Evolutionary conservation across 64 coral and sea anemone species (phyloP).

Genomic region (Stichodactyla mertensii): DNA sequence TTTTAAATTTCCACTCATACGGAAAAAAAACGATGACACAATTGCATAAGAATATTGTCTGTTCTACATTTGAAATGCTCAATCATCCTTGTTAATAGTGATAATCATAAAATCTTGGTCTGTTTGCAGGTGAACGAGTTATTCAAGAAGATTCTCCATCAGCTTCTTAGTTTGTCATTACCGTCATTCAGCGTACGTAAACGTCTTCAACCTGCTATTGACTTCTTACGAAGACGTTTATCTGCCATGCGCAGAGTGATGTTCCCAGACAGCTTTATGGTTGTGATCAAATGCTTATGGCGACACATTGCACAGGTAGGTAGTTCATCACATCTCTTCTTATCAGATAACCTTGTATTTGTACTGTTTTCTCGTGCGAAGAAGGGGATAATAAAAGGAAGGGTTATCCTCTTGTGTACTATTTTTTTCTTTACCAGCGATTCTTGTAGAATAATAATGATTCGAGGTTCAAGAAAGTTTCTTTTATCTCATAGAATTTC

Average conservation of each 20-base stretch:
- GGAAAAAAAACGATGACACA: too few relatives aligned
- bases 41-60: too few relatives aligned
- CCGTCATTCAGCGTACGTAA: slow-evolving; percentile 43
- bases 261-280: slow-evolving; percentile 48
- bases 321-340: neutral
- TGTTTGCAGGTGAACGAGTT: slow-evolving; percentile 60
- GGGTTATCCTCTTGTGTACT: too few relatives aligned
- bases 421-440: neutral
- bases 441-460: too few relatives aligned
- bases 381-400: neutral
- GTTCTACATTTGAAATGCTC: too few relatives aligned
- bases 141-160: slow-evolving; percentile 46
- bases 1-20: too few relatives aligned
- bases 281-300: slow-evolving; percentile 47
- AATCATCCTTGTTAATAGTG: neutral
- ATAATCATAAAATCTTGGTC: neutral
- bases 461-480: too few relatives aligned
- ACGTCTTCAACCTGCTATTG: slow-evolving; percentile 61
- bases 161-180: slow-evolving; percentile 45
- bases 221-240: slow-evolving; percentile 56
- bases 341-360: neutral
- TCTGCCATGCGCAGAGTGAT: slow-evolving; percentile 43
- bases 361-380: neutral
- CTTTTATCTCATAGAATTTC: slow-evolving; percentile 46
- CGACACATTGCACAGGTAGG: slow-evolving; percentile 39